Base-by-base conservation (phyloP, 1,140 invertebrate genomes). In the Bradynema listronoti region DNA sequence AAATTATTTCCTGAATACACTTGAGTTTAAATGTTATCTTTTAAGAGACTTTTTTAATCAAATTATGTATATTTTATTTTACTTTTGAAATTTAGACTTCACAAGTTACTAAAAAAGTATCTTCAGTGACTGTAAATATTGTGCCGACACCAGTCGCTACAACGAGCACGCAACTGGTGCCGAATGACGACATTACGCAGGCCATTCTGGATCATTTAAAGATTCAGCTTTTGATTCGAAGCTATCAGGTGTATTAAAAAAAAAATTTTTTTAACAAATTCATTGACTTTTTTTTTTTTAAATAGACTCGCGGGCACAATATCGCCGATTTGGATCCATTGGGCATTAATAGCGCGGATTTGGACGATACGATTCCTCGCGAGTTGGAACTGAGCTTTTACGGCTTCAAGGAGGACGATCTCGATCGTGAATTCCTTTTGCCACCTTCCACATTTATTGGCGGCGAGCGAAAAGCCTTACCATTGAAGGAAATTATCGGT, bases 381-480 rank as follows among this genome's bases (percentile, higher is more conserved):
- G 89, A 91, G 82, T 84, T 91, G 77, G 87, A 91, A 49, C 49
- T 82, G 87, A 89, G 14, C 84, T 9, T 47, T 50, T 91, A 91
- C 83, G 86, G 86, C 81, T 90, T 91, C 81, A 88, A 90, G 83
- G 91, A 97, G 79, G 85, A 87, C 58, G 93, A 98, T 77, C 90
- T 97, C 87, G 90, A 96, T 75, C 84, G 91, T 55, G 86, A 88
- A 47, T 98, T 98, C 79, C 91, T 93, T 80, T 81, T 99, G 66
- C 95, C 95, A 36, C 88, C 88, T 4, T 96, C 91, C 19, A 99
- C 95, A 22, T 97, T 92, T 80, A 98, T 99, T 77, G 91, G 91
- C 22, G 94, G 93, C 32, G 73, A 81, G 41, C 87, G 93, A 60
- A 89, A 87, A 72, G 85, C 87, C 16, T 81, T 99, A 66, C 86